Evolutionary conservation across 1,140 invertebrate species (phyloP), one percentile per base, ranked within the genome.

Genomic region (Anastrepha ludens): DNA sequence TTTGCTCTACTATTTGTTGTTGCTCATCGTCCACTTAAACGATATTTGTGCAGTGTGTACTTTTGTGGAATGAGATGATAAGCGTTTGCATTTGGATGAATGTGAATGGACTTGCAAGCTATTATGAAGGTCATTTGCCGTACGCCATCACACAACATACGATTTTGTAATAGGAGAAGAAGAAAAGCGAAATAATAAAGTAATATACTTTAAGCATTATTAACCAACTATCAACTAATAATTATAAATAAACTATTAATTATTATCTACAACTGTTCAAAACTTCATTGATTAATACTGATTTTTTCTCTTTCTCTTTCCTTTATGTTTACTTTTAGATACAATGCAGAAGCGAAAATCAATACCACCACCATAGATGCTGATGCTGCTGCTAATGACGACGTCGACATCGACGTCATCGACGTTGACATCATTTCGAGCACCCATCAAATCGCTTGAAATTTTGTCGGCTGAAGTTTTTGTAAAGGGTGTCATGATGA

Each of bases 91-190:
- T 55, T 81, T 47, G 74, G 17, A 29, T 81, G 44, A 17, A n/a
- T 55, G 74, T 81, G 74, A 81, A 81, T 81, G 74, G 74, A 81
- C 74, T 81, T 29, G 8, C 11, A 15, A 74, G 47, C 44, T 13
- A 55, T n/a, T 81, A 55, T 81, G 74, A 81, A 81, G 74, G 47
- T 81, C 74, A 81, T 81, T 81, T 58, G 50, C 74, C 44, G 15
- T 81, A 55, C n/a, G 60, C 60, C 1, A 62, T 62, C 60, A 13
- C 15, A 8, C 50, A 8, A 55, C 60, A 67, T 13, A 41, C 41
- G 39, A 74, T 6, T 41, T 55, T 2, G 39, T 15, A 41, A 62
- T 0, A 62, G 65, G 6, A 3, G 15, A 74, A 74, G 41, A 74
- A 74, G 67, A 44, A 74, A 81, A n/a, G 2, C 20, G 74, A 41